A percentile compares a stretch with the other conserved stretches of the same genome.
These are phyloP conservation scores for Saturnia pavonia DNA, from an alignment of 2,888 invertebrate genomes.

Conservation along the genomic window DNA sequence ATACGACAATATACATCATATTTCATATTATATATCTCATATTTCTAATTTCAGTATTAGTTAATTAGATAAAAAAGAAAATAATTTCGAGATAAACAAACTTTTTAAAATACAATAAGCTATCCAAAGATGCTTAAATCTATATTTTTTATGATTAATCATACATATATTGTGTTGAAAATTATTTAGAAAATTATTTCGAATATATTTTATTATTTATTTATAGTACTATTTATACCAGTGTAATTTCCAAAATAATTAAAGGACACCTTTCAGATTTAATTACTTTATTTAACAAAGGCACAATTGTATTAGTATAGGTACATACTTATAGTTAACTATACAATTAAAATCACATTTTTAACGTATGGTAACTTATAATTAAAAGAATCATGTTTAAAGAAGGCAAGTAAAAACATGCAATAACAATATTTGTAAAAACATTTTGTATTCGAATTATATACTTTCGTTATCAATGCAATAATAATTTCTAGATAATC, in stretches of 20 bases:
- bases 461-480: neutral
- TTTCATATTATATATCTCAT: too few relatives aligned
- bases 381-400: conserved; percentile 32
- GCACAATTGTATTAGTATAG: conserved; percentile 17
- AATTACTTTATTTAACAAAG: conserved; percentile 16
- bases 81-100: too few relatives aligned
- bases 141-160: too few relatives aligned
- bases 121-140: too few relatives aligned
- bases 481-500: conserved; percentile 22
- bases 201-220: too few relatives aligned
- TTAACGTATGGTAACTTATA: conserved; percentile 57
- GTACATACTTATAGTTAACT: neutral
- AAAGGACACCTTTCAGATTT: neutral
- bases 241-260: neutral
- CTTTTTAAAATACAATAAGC: too few relatives aligned
- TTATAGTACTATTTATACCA: too few relatives aligned
- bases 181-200: neutral
- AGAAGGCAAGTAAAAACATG: conserved; percentile 19
- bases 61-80: too few relatives aligned
- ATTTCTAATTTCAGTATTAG: too few relatives aligned
- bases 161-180: neutral
- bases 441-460: neutral
- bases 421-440: conserved; percentile 10
- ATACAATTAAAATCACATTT: conserved; percentile 46
- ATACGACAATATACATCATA: too few relatives aligned